These are phyloP conservation scores for Nothocercus julius DNA, from an alignment of 2,113 vertebrate genomes.

Conservation along the genomic window DNA sequence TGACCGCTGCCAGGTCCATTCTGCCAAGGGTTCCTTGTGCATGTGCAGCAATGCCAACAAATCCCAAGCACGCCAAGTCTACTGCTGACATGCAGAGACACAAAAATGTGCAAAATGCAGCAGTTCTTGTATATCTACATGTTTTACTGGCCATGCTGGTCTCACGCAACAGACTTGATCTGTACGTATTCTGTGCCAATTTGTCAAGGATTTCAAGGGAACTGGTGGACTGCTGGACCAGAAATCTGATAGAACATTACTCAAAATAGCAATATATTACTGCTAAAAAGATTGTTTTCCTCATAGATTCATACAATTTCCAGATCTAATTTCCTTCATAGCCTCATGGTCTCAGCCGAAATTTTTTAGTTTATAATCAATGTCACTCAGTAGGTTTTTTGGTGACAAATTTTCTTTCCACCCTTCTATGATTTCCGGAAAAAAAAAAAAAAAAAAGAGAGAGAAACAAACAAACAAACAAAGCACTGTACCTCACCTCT, in stretches of 20 bases:
- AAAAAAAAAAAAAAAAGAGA: neutral
- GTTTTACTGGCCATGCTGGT: neutral
- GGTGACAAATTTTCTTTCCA: rapidly evolving
- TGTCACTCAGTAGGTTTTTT: neutral
- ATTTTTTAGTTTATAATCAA: neutral
- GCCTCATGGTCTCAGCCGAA: neutral
- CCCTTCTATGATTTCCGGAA: neutral
- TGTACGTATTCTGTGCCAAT: neutral
- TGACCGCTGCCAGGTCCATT: neutral
- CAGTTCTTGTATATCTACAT: neutral
- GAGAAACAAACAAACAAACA: neutral
- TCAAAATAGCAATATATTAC: neutral
- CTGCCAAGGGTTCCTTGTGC: neutral
- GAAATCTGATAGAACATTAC: neutral
- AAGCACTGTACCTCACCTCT: neutral
- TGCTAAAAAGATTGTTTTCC: neutral
- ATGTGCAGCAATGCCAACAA: neutral
- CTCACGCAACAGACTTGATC: neutral
- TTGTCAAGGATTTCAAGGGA: neutral
- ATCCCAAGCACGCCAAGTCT: neutral
- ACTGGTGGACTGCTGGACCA: neutral
- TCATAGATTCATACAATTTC: neutral
- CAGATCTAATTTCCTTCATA: neutral
- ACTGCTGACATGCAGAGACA: neutral
- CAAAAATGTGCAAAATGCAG: neutral